Percentiles rank a stretch among this genome's conserved stretches.
Conservation (phyloP, 1,140 invertebrate species). For the Antheraea pernyi region DNA sequence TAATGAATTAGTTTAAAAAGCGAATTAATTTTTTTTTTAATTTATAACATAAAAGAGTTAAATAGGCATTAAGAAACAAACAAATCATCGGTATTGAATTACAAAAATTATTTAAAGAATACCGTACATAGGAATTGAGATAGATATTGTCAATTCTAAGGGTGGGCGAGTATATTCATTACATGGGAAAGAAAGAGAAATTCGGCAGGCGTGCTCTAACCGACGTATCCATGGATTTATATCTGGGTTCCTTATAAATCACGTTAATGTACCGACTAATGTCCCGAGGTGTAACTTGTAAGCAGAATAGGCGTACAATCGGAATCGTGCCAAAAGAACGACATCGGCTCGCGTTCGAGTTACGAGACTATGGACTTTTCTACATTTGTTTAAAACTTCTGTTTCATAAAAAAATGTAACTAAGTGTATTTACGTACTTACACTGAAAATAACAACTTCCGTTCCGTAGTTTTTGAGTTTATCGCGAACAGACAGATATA, state of each 20-base stretch:
- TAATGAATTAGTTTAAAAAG: no score
- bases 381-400: no score
- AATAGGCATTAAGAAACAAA: neutral
- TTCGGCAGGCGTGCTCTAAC: conserved; percentile 41
- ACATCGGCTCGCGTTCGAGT: neutral
- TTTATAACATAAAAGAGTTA: no score
- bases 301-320: conserved; percentile 32
- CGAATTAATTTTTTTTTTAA: no score
- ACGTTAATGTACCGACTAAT: conserved; percentile 55
- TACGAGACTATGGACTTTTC: neutral
- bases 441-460: no score
- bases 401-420: no score
- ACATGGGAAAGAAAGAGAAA: conserved; percentile 28
- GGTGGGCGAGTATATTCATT: neutral
- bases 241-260: conserved; percentile 47
- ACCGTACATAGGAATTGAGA: neutral
- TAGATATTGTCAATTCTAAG: conserved; percentile 5
- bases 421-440: no score
- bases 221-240: conserved; percentile 46
- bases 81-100: neutral
- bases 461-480: no score
- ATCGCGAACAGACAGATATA: no score
- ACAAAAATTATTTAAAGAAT: neutral
- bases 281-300: conserved; percentile 47
- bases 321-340: conserved; percentile 28